A percentile compares a stretch with the other conserved stretches of the same genome.
phyloP scores from a whole-genome alignment of 1,140 invertebrate genomes.

The Drosophila oshimai region DNA sequence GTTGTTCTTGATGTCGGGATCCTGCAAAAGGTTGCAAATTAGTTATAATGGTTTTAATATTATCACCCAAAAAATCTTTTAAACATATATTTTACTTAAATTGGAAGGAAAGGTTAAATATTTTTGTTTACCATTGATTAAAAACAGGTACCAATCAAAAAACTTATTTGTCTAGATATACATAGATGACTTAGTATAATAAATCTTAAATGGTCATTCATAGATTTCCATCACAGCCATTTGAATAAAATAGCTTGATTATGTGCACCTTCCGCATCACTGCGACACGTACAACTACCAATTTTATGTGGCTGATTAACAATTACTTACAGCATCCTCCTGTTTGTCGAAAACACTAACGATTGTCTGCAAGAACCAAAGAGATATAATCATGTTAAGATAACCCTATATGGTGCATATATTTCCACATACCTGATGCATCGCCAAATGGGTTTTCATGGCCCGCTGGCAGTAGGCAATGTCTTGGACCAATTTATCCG shows the following conservation, averaged over 20 bases:
- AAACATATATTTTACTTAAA: too few relatives aligned
- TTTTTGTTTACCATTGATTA: too few relatives aligned
- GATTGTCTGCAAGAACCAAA: conserved; percentile 45
- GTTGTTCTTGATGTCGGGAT: conserved; percentile 39
- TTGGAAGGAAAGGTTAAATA: too few relatives aligned
- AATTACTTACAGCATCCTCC: conserved; percentile 40
- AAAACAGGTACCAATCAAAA: too few relatives aligned
- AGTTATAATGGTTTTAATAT: too few relatives aligned
- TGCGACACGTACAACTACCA: background rate
- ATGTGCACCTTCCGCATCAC: background rate
- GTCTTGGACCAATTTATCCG: conserved; percentile 61
- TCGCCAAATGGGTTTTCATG: conserved; percentile 54
- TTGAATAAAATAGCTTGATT: background rate
- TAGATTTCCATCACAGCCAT: too few relatives aligned
- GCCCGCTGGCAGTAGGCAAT: conserved; percentile 74
- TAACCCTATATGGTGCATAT: background rate
- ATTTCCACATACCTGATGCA: conserved; percentile 58
- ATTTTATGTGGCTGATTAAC: too few relatives aligned
- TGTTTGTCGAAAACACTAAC: conserved; percentile 35
- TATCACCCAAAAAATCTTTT: too few relatives aligned
- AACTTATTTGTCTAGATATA: too few relatives aligned
- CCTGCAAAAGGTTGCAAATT: conserved; percentile 33
- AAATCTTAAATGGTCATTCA: too few relatives aligned
- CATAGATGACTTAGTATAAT: too few relatives aligned
- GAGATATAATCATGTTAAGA: background rate